Evolutionary conservation across 2,888 invertebrate species (phyloP).

Genomic region (Blomia tropicalis): DNA sequence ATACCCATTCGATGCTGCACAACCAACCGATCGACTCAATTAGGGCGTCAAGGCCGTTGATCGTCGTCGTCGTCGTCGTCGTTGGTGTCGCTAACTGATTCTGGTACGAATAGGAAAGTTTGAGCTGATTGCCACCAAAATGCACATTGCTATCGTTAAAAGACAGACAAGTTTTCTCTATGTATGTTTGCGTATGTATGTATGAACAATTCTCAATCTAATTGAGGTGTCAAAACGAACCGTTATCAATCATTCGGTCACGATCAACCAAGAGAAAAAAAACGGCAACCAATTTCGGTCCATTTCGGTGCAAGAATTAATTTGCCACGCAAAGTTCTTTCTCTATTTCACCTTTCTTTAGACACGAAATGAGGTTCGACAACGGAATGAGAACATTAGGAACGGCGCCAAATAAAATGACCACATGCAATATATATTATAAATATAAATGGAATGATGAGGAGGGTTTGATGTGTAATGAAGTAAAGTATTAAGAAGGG

Average conservation of each 20-base stretch:
- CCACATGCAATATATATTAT: no score
- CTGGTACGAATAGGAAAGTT: background rate
- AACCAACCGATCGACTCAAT: background rate
- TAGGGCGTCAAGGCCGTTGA: background rate
- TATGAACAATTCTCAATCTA: background rate
- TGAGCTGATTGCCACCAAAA: background rate
- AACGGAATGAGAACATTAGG: background rate
- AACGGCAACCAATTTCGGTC: no score
- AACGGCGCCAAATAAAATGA: background rate
- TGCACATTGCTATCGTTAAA: background rate
- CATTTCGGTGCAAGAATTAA: no score
- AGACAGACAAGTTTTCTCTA: background rate
- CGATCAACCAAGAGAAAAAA: background rate
- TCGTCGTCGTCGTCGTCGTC: background rate
- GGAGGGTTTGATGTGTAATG: no score
- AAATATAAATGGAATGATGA: no score
- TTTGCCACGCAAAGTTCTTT: no score
- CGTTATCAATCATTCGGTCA: constrained; percentile 13
- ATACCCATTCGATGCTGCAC: no score
- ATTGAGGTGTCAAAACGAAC: constrained; percentile 4
- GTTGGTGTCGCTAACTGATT: background rate
- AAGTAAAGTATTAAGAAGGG: no score
- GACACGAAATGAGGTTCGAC: no score
- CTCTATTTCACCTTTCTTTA: no score
- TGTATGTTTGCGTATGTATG: background rate